These are phyloP conservation scores for Meleagris gallopavo DNA, from an alignment of 2,113 vertebrate genomes.

Conservation along the genomic window DNA sequence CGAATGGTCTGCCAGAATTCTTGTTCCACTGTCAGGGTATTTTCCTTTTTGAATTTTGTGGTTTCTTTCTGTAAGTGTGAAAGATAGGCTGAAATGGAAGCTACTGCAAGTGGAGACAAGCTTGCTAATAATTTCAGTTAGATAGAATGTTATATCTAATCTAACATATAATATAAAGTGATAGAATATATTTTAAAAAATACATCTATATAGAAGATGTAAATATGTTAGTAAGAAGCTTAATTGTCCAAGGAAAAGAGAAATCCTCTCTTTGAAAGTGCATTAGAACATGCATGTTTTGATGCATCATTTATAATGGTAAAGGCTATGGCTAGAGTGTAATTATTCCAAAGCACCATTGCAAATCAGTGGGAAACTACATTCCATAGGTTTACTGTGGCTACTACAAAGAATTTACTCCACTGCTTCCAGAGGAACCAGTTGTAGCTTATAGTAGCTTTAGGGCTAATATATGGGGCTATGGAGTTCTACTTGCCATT, in stretches of 20 bases:
- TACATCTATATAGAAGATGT: neutral
- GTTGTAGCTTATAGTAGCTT: slow-evolving; percentile 47
- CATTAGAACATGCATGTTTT: neutral
- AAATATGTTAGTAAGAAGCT: neutral
- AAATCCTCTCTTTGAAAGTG: slow-evolving; percentile 4
- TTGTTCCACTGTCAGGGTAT: neutral
- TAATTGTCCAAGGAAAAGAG: slow-evolving; percentile 60
- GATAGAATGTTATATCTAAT: neutral
- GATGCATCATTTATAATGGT: neutral
- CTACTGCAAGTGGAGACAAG: neutral
- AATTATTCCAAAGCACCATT: slow-evolving; percentile 47
- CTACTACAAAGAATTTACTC: slow-evolving; percentile 58
- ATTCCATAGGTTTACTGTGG: slow-evolving; percentile 70
- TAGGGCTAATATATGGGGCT: slow-evolving; percentile 51
- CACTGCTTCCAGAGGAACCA: slow-evolving; percentile 65
- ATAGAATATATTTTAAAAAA: neutral
- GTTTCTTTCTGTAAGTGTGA: neutral
- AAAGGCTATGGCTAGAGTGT: slow-evolving; percentile 10
- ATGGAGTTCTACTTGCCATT: slow-evolving; percentile 42
- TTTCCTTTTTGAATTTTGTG: neutral
- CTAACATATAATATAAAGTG: neutral
- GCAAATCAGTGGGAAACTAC: slow-evolving; percentile 64
- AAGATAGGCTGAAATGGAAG: neutral
- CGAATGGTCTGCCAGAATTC: neutral
- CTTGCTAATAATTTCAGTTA: slow-evolving; percentile 50